Base-by-base conservation (phyloP, 1,140 invertebrate species). In the Geopemphigus sp. region DNA sequence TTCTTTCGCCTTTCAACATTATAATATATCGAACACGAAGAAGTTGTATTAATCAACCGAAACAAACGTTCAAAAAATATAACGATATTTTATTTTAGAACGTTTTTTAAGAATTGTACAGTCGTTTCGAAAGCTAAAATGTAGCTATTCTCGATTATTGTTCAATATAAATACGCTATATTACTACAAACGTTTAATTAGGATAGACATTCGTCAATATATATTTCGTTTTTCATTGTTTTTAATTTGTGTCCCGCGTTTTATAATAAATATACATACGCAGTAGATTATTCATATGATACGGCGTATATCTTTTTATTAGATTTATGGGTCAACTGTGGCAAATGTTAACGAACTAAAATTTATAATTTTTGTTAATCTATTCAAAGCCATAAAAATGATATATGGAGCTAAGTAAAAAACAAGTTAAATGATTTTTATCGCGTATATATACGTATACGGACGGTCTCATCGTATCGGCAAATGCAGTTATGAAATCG, bases 381-480 rank as follows among this genome's bases (percentile, higher is more conserved):
- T 76, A 76, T 76, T 76, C 73, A 45, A 15, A 56, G 29, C 56
- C 29, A 76, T 76, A 76, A 76, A 76, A 76, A 57, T 76, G 73
- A 76, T 76, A 76, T 57, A 76, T 61, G 22, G 32, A 14, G 2
- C 14, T 12, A 57, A 47, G 32, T 76, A 45, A 76, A 76, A 76
- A 76, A 61, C 73, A 59, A 76, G 73, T 76, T 76, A 39, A 59
- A 56, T 76, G 56, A 45, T 76, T 76, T n/a, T 76, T 59, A 76
- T 76, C 54, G 26, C 19, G 19, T 39, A 39, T 59, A 47, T 39
- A 45, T 24, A 32, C 12, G 1, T 32, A 64, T 66, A 22, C 22
- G 14, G 6, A 50, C 8, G 14, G 12, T 11, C 54, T 61, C 32
- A 17, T 76, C 32, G 24, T 76, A 59, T 39, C 54, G 56, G 53